Conservation (phyloP, 2,888 invertebrate genomes). For the Drosophila paramelanica region DNA sequence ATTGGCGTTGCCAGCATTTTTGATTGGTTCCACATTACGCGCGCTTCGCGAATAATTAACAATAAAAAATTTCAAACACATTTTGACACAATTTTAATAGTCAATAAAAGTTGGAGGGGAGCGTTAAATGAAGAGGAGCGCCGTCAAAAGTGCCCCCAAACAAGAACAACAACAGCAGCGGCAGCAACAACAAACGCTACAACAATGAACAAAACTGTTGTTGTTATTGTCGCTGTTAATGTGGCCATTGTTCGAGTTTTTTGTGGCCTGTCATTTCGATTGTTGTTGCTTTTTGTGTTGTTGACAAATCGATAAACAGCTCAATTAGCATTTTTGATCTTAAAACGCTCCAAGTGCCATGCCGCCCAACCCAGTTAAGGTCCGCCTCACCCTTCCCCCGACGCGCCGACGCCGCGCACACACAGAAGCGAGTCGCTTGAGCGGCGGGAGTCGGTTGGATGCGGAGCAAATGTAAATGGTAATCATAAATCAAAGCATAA, state of each 20-base stretch:
- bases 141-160: conserved; percentile 35
- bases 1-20: conserved; percentile 36
- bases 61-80: conserved; percentile 75
- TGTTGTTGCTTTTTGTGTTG: conserved; percentile 53
- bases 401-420: not conserved
- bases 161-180: conserved; percentile 20
- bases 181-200: conserved; percentile 4
- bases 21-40: conserved; percentile 53
- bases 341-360: conserved; percentile 51
- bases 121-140: conserved; percentile 48
- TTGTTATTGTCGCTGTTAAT: conserved; percentile 50
- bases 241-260: conserved; percentile 63
- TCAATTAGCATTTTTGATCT: conserved; percentile 79
- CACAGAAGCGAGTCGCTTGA: conserved; percentile 12
- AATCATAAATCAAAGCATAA: conserved; percentile 78
- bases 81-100: conserved; percentile 82
- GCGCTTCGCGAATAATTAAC: conserved; percentile 60
- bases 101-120: conserved; percentile 72
- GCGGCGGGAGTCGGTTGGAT: conserved; percentile 6
- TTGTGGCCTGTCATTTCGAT: conserved; percentile 46
- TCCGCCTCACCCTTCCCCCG: not conserved
- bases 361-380: conserved; percentile 43
- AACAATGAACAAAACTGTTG: conserved; percentile 46
- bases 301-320: conserved; percentile 81
- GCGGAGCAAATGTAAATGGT: conserved; percentile 33